Evolutionary conservation across 2,797 vertebrate species (phyloP), one percentile per base, ranked within the genome.

Genomic region (Lithobates sylvaticus): DNA sequence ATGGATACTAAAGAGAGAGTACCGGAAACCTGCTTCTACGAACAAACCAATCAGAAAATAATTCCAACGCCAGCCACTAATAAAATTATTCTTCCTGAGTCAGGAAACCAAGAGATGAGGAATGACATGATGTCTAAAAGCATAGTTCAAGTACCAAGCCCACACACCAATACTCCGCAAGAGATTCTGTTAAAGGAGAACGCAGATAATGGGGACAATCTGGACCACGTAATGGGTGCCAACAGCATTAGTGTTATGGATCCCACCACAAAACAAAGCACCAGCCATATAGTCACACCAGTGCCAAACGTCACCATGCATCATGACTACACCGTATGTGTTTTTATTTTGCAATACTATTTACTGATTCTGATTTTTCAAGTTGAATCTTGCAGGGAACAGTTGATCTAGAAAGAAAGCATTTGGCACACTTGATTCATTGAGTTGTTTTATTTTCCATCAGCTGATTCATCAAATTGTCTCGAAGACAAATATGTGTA

Each of bases 301-400:
- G 26, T 58, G 16, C 76, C 76, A 47, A 69, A 78, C 29, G 76
- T 78, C 36, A 18, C 54, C 47, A 58, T 78, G 32, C 76, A 61
- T 67, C 47, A 85, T 42, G 83, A 76, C 42, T 70, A 78, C 34
- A 73, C 76, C 27, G 76, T 85, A 85, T 72, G 83, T 72, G 29
- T 68, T 47, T 64, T 75, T 67, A 29, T 67, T 29, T 67, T 29
- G 27, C 26, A 67, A 27, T 29, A 26, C 26, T 67, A 12, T 67
- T 27, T 67, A 67, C 65, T 29, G 3, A 26, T 27, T 61, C 3
- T 27, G 2, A 29, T 27, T 26, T 12, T 67, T 67, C 65, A 67
- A 67, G 65, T n/a, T 67, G 65, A 0, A 12, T 67, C n/a, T 29
- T 67, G 65, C 65, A 67, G 13, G 27, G 26, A 67, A 29, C 27